Conservation (phyloP, 1,140 invertebrate species). For the Pantala flavescens region DNA sequence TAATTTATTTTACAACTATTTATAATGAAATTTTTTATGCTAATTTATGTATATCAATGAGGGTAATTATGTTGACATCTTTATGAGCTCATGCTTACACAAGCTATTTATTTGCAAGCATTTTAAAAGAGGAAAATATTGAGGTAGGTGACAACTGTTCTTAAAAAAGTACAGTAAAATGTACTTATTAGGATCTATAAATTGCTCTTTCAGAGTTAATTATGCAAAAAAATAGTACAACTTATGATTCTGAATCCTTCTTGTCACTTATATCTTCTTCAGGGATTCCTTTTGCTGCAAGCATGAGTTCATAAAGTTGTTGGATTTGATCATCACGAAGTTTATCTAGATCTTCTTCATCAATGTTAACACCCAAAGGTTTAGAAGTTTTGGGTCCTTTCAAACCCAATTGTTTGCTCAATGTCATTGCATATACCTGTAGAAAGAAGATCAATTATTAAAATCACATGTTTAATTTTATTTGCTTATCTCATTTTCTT, state of each 20-base stretch:
- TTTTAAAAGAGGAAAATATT: too few species aligned
- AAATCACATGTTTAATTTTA: neutral
- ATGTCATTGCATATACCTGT: slow-evolving; percentile 61
- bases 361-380: slow-evolving; percentile 49
- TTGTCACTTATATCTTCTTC: neutral
- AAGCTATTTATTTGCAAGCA: too few species aligned
- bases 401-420: slow-evolving; percentile 61
- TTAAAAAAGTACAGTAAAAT: too few species aligned
- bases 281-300: slow-evolving; percentile 42
- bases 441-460: slow-evolving; percentile 24
- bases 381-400: slow-evolving; percentile 42
- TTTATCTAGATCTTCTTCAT: slow-evolving; percentile 49
- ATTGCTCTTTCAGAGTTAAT: too few species aligned
- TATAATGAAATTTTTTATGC: too few species aligned
- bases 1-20: too few species aligned
- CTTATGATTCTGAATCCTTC: neutral
- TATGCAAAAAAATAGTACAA: too few species aligned
- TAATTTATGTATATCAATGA: too few species aligned
- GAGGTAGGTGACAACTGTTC: too few species aligned
- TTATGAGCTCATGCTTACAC: too few species aligned
- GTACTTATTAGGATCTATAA: too few species aligned
- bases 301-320: slow-evolving; percentile 75
- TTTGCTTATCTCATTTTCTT: slow-evolving; percentile 10
- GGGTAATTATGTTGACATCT: too few species aligned
- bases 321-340: slow-evolving; percentile 69